Evolutionary conservation across 2,797 vertebrate species (phyloP).

Genomic region (Girardinus metallicus): DNA sequence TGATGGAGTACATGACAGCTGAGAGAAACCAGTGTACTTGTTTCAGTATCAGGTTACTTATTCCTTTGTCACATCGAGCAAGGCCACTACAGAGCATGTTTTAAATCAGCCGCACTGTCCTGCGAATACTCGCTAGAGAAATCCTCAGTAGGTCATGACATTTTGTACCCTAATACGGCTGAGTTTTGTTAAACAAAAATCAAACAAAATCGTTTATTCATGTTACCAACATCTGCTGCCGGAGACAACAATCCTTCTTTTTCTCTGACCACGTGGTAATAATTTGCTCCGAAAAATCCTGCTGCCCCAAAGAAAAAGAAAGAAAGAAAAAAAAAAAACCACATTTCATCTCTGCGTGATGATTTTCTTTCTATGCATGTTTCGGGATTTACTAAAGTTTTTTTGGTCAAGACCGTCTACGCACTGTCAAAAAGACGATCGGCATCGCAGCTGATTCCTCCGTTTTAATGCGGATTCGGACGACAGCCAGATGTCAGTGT

Average conservation of each 20-base stretch:
- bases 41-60: conserved; percentile 2
- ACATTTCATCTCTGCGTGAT: neutral
- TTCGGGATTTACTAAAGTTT: neutral
- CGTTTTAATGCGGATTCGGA: neutral
- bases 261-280: neutral
- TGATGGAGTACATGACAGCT: neutral
- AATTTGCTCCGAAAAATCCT: neutral
- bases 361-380: neutral
- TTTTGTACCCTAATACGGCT: neutral
- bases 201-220: neutral
- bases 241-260: neutral
- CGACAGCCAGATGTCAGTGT: neutral
- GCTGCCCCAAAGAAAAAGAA: neutral
- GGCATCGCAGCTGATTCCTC: neutral
- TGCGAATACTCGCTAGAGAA: neutral
- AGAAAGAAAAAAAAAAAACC: neutral
- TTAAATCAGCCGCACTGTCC: conserved; percentile 1
- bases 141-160: neutral
- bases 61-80: neutral
- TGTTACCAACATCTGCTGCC: neutral
- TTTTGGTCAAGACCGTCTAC: neutral
- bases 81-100: neutral
- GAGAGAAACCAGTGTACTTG: neutral
- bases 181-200: neutral
- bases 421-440: neutral